Percentiles rank a stretch among this genome's conserved stretches.
Evolutionary conservation across 2,797 vertebrate species (phyloP).

Genomic region (Harpagifer antarcticus): DNA sequence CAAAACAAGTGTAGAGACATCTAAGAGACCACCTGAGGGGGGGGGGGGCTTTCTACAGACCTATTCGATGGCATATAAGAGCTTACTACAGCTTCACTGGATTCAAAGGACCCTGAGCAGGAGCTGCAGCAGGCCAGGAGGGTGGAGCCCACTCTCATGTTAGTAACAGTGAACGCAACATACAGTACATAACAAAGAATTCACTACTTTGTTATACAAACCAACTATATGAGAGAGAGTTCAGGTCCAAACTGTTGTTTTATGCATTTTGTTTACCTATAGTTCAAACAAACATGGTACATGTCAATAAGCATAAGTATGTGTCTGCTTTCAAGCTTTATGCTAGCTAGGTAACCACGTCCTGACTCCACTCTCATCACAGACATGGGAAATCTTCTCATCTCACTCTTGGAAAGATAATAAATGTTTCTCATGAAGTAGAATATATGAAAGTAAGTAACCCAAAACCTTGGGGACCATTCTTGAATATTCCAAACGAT

Average conservation of each 20-base stretch:
- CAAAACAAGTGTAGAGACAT: constrained; percentile 56
- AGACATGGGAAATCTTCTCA: background rate
- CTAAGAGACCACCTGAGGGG: constrained; percentile 57
- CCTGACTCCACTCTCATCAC: background rate
- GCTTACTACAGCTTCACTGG: constrained; percentile 95
- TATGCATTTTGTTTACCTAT: background rate
- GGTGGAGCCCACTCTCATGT: constrained; percentile 91
- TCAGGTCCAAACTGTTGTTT: background rate
- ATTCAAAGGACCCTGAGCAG: constrained; percentile 93
- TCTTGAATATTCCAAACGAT: too few relatives aligned
- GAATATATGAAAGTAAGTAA: too few relatives aligned
- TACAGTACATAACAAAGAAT: background rate
- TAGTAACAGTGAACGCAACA: constrained; percentile 11
- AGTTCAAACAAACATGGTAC: background rate
- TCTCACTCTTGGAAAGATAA: background rate
- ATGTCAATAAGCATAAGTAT: too few relatives aligned
- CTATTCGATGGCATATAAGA: constrained; percentile 97
- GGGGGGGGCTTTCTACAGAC: constrained; percentile 85
- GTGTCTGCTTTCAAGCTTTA: background rate
- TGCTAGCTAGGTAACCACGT: background rate
- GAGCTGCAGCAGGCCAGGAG: constrained; percentile 90
- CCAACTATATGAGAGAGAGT: too few relatives aligned
- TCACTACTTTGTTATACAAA: too few relatives aligned
- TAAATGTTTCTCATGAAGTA: too few relatives aligned
- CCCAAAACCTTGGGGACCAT: too few relatives aligned